Percentiles rank a stretch among this genome's conserved stretches.
These are phyloP conservation scores for Gnathonemus echidnorhynchus DNA, from an alignment of 2,113 vertebrate species.

Conservation along the genomic window DNA sequence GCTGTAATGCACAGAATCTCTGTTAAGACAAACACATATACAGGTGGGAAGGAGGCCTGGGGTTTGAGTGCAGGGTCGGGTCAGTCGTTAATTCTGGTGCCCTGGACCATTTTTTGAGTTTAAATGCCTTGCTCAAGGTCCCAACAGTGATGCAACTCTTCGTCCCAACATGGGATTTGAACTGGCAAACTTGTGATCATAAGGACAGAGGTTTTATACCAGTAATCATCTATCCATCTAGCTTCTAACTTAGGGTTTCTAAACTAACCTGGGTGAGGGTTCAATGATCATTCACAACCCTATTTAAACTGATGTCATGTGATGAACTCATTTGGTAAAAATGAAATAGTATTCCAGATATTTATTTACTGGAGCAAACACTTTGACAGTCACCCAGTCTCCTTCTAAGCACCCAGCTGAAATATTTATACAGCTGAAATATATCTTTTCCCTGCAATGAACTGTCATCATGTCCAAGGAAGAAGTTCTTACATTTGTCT, in stretches of 20 bases:
- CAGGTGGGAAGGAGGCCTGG: background rate
- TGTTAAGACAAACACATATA: background rate
- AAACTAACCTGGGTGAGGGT: background rate
- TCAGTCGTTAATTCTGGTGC: background rate
- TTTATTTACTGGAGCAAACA: background rate
- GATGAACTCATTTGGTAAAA: background rate
- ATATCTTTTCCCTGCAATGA: background rate
- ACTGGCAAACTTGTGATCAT: background rate
- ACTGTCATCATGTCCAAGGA: background rate
- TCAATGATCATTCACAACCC: background rate
- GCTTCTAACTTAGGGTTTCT: background rate
- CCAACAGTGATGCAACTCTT: background rate
- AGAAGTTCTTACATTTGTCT: background rate
- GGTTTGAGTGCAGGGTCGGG: background rate
- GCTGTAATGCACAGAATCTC: background rate
- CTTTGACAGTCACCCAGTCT: background rate
- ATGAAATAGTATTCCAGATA: background rate
- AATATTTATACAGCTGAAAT: constrained; percentile 6
- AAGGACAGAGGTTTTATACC: background rate
- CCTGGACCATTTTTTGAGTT: background rate
- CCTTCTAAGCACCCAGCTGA: background rate
- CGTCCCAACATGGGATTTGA: background rate
- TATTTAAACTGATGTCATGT: background rate
- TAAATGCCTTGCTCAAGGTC: background rate
- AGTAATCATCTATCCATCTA: background rate